These are phyloP conservation scores for Sinohyriopsis cumingii DNA, from an alignment of 2,888 invertebrate species.

Conservation along the genomic window DNA sequence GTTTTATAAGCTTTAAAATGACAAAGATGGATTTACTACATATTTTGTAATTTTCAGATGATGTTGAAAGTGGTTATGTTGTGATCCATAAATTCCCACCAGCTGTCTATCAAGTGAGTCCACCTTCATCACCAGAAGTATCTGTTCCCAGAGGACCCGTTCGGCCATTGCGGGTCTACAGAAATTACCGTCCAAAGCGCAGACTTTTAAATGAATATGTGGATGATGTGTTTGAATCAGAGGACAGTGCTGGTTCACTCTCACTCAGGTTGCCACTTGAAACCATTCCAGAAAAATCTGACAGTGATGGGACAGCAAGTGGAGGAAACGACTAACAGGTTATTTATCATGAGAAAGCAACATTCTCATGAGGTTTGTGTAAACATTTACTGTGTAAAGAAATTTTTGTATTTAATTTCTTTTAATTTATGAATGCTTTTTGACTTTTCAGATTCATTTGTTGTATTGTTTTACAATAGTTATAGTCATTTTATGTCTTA, in stretches of 20 bases:
- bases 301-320: conserved; percentile 10
- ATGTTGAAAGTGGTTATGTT: conserved; percentile 59
- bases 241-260: conserved; percentile 57
- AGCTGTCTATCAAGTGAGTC: conserved; percentile 1
- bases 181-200: conserved; percentile 54
- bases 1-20: too few species aligned
- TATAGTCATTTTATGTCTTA: too few species aligned
- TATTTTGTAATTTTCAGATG: conserved; percentile 32
- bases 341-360: too few species aligned
- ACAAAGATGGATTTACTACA: neutral
- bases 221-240: conserved; percentile 66
- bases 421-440: too few species aligned
- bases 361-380: too few species aligned
- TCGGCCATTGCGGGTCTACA: neutral
- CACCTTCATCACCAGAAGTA: conserved; percentile 13
- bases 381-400: too few species aligned
- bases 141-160: neutral
- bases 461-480: too few species aligned
- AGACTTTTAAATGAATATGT: conserved; percentile 58
- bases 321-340: too few species aligned
- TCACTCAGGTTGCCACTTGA: conserved; percentile 37
- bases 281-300: conserved; percentile 46
- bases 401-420: too few species aligned
- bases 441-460: too few species aligned
- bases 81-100: conserved; percentile 38